Base-by-base conservation (phyloP, 2,888 invertebrate genomes). In the Pammene fasciana region DNA sequence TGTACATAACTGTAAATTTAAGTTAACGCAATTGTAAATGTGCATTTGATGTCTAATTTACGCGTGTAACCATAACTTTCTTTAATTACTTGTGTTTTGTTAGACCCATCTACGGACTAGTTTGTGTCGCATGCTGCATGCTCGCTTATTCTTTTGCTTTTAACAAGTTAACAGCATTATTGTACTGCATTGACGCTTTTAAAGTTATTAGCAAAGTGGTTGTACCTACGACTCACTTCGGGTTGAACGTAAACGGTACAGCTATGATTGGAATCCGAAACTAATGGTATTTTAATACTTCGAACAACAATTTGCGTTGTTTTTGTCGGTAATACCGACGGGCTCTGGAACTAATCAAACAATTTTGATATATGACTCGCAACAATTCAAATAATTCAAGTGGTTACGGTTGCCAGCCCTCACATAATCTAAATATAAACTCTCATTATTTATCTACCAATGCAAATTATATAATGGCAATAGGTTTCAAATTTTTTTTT, bases 21-120 rank as follows among this genome's bases (percentile, higher is more conserved):
- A 43, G 45, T 56, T 52, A 55, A 68, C 56, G 66, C 56, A 48
- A 64, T 50, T 68, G 65, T 65, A 61, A 70, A 67, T 66, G 62
- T 72, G 68, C 61, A 67, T 65, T 62, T 57, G 57, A 68, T 70
- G 68, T 71, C 72, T 72, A 68, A 70, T 65, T 45, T 70, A 46
- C 60, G 70, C 65, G 70, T 65, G 38, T 55, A 55, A 61, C 72
- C 71, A 73, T 76, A 71, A 73, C 71, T 72, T n/a, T n/a, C n/a
- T n/a, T n/a, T n/a, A n/a, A n/a, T n/a, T 76, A 70, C 75, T 73
- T 76, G 64, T 75, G 71, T 72, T 78, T 71, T 71, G 75, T 83
- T 85, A 77, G 90, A 90, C 90, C 90, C 89, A 88, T 85, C 85
- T 89, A 87, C 76, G 86, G 86, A 89, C 82, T 68, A 71, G 73